Conservation (phyloP, 1,140 invertebrate species). For the Drosophila murphyi region DNA sequence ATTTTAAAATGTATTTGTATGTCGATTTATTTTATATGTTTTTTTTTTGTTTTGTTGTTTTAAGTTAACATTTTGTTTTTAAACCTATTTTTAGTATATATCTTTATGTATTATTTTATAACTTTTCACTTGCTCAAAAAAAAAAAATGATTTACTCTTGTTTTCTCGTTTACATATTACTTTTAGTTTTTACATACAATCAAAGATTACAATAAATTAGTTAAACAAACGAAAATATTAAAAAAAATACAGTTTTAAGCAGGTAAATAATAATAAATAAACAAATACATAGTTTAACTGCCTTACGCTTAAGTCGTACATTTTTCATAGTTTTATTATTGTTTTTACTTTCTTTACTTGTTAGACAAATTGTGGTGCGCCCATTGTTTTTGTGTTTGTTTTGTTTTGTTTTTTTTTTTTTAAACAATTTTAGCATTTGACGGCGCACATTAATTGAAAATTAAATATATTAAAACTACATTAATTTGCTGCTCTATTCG, state of each 20-base stretch:
- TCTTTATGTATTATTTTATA: constrained; percentile 2
- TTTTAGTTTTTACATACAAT: constrained; percentile 50
- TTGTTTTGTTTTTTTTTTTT: constrained; percentile 10
- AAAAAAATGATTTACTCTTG: constrained; percentile 36
- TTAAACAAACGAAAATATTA: constrained; percentile 48
- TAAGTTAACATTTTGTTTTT: constrained; percentile 55
- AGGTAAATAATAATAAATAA: constrained; percentile 28
- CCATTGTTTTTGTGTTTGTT: constrained; percentile 15
- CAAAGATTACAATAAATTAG: constrained; percentile 68
- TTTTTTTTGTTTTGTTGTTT: constrained; percentile 16
- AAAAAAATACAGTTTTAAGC: constrained; percentile 50
- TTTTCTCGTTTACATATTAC: constrained; percentile 26
- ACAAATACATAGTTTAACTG: constrained; percentile 66
- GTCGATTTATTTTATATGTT: constrained; percentile 44
- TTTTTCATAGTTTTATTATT: constrained; percentile 25
- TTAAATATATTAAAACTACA: constrained; percentile 38
- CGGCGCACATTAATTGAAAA: constrained; percentile 24
- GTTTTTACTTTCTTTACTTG: constrained; percentile 21
- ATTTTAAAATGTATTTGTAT: constrained; percentile 42
- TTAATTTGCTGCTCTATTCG: constrained; percentile 23
- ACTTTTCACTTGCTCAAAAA: constrained; percentile 22
- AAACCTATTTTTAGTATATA: constrained; percentile 45
- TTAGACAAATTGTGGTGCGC: constrained; percentile 59
- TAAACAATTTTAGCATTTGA: constrained; percentile 36
- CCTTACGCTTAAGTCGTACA: constrained; percentile 56